Conservation (phyloP, 2,888 invertebrate species). For the Temnothorax ravouxi region DNA sequence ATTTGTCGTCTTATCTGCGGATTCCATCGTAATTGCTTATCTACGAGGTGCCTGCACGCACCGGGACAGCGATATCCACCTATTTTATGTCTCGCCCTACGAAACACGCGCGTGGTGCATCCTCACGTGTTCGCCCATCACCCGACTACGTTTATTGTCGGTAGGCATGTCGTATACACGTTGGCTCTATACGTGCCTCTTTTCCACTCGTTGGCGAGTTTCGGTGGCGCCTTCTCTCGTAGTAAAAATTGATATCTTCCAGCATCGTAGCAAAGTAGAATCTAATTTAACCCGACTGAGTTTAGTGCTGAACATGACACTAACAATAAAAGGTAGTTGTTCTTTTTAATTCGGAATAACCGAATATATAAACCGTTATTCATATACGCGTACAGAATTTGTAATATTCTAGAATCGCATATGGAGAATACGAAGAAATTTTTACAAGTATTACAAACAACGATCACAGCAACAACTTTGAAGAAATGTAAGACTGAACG, state of each 20-base stretch:
- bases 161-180: slow-evolving; percentile 67
- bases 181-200: slow-evolving; percentile 40
- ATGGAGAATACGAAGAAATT: neutral
- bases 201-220: slow-evolving; percentile 54
- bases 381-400: neutral
- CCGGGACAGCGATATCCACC: slow-evolving; percentile 68
- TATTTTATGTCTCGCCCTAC: slow-evolving; percentile 71
- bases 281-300: neutral
- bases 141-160: slow-evolving; percentile 70
- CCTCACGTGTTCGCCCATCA: slow-evolving; percentile 67
- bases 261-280: slow-evolving; percentile 11
- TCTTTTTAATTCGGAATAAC: neutral
- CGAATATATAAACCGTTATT: neutral
- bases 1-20: slow-evolving; percentile 81
- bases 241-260: neutral
- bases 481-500: neutral
- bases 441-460: neutral
- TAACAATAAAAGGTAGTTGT: neutral
- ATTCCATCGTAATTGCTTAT: slow-evolving; percentile 85
- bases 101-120: slow-evolving; percentile 61
- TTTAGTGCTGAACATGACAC: neutral
- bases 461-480: neutral
- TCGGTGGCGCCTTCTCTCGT: slow-evolving; percentile 66
- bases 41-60: slow-evolving; percentile 77
- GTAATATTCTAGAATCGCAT: neutral